Conservation (phyloP, 1,140 invertebrate species). For the Pseudomyrmex flavicornis region DNA sequence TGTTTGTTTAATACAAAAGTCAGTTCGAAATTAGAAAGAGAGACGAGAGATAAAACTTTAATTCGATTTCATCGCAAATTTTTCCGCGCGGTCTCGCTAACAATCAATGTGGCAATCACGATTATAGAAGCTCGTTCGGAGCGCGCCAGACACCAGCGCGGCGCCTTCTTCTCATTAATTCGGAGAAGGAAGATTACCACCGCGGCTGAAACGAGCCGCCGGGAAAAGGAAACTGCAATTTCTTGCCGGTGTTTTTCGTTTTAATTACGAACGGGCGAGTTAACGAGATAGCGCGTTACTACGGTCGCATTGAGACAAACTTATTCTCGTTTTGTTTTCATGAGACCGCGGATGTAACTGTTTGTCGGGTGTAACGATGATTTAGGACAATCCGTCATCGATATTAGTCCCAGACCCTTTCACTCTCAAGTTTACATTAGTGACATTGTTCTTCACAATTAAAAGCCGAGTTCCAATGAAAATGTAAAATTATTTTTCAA, state of each 20-base stretch:
- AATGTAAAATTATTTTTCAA: no score
- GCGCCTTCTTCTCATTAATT: slow-evolving; percentile 61
- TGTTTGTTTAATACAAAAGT: background rate
- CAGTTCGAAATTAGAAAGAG: background rate
- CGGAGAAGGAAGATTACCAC: slow-evolving; percentile 53
- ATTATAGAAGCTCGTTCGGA: slow-evolving; percentile 32
- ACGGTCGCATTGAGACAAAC: slow-evolving; percentile 34
- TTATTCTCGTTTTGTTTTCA: slow-evolving; percentile 61
- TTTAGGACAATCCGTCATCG: background rate
- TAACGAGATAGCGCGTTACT: slow-evolving; percentile 62
- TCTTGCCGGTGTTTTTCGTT: slow-evolving; percentile 62
- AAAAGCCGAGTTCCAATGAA: no score
- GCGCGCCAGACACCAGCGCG: slow-evolving; percentile 18
- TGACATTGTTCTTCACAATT: no score
- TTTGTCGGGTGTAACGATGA: slow-evolving; percentile 28
- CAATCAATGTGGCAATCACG: slow-evolving; percentile 22
- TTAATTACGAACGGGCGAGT: slow-evolving; percentile 64
- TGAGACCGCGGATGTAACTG: slow-evolving; percentile 32
- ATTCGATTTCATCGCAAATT: background rate
- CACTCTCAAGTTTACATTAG: background rate
- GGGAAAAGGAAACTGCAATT: slow-evolving; percentile 62
- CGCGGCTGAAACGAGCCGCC: background rate
- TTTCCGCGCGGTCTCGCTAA: background rate
- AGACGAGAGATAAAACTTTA: background rate
- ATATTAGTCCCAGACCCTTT: background rate